These are phyloP conservation scores for Drosophila cyrtoloma DNA, from an alignment of 2,888 invertebrate species.

Conservation along the genomic window DNA sequence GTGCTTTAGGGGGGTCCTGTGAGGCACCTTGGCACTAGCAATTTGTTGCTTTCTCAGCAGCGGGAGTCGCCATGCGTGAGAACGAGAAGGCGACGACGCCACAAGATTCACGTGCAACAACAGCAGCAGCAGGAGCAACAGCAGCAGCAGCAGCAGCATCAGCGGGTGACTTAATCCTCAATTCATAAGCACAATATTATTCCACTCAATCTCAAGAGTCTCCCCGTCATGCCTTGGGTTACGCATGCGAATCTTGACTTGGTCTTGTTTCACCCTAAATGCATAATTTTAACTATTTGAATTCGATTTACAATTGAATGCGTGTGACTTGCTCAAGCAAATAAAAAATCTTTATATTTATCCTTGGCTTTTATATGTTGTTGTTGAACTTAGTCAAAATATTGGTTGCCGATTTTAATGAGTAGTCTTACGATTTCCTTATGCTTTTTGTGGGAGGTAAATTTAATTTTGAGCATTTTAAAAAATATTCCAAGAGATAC, in stretches of 20 bases:
- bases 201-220: slow-evolving; percentile 34
- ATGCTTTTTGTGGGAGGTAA: neutral
- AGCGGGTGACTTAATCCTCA: slow-evolving; percentile 35
- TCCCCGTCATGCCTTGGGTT: slow-evolving; percentile 17
- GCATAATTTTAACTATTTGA: neutral
- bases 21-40: slow-evolving; percentile 30
- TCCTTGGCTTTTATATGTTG: neutral
- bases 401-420: neutral
- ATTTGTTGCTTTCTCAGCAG: slow-evolving; percentile 78
- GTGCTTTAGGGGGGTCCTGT: slow-evolving; percentile 80
- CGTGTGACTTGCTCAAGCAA: neutral
- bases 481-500: neutral
- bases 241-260: slow-evolving; percentile 10
- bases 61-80: slow-evolving; percentile 71
- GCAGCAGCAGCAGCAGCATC: slow-evolving; percentile 29
- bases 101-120: slow-evolving; percentile 1
- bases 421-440: neutral
- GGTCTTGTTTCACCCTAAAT: slow-evolving; percentile 8
- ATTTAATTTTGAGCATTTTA: neutral
- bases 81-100: slow-evolving; percentile 44
- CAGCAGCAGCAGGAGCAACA: slow-evolving; percentile 9
- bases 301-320: slow-evolving; percentile 15
- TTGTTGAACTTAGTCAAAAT: slow-evolving; percentile 4
- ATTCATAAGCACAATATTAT: slow-evolving; percentile 14
- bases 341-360: neutral